Conservation (phyloP, 2,797 vertebrate species). For the Chelonia mydas region DNA sequence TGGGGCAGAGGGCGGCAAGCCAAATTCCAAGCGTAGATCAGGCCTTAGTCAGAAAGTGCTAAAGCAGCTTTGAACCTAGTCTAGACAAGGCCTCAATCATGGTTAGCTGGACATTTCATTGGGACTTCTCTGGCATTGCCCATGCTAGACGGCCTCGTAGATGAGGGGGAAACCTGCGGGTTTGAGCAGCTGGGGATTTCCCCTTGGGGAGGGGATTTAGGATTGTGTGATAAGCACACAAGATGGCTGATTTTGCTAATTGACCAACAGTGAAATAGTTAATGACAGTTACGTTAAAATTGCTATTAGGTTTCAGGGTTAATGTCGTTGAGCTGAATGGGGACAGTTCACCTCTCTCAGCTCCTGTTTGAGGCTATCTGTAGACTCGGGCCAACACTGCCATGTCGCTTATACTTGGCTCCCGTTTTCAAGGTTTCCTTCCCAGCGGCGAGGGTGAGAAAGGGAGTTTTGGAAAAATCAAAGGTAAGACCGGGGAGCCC, state of each 20-base stretch:
- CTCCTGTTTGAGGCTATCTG: neutral
- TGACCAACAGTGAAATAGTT: neutral
- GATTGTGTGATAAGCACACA: neutral
- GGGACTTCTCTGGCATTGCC: neutral
- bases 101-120: neutral
- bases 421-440: neutral
- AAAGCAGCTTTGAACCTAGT: neutral
- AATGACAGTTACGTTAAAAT: neutral
- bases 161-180: neutral
- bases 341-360: neutral
- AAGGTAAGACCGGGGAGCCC: neutral
- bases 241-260: neutral
- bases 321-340: neutral
- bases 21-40: neutral
- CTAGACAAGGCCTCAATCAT: neutral
- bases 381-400: neutral
- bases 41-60: neutral
- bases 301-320: slow-evolving; percentile 36
- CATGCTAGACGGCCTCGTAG: neutral
- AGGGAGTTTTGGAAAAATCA: fast-evolving
- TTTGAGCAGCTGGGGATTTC: neutral
- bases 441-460: fast-evolving
- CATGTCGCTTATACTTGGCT: neutral
- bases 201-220: neutral
- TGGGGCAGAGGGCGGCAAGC: neutral